phyloP scores from a whole-genome alignment of 2,797 vertebrate species.

The Botia kubotai region DNA sequence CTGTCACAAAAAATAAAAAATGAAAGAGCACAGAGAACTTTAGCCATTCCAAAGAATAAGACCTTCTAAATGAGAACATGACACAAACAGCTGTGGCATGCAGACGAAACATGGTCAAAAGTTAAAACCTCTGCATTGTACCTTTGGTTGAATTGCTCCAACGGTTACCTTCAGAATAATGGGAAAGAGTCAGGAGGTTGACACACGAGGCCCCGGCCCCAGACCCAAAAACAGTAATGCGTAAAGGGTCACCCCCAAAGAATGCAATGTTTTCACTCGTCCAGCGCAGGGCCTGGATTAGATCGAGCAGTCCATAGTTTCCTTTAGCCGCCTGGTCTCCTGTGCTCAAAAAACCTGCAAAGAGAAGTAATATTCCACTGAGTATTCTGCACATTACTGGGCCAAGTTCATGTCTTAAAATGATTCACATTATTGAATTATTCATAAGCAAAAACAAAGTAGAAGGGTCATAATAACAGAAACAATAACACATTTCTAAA shows the following conservation, averaged over 20 bases:
- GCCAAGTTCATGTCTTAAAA: conserved; percentile 8
- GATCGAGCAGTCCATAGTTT: conserved; percentile 96
- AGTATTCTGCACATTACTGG: not conserved
- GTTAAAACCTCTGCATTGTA: conserved; percentile 90
- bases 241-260: conserved; percentile 96
- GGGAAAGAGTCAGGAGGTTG: conserved; percentile 98
- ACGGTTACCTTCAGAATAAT: conserved; percentile 99
- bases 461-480: not conserved
- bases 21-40: not conserved
- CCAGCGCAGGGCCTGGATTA: conserved; percentile 97
- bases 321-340: conserved; percentile 99
- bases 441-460: not conserved
- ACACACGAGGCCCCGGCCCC: conserved; percentile 97
- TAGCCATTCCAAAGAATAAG: not conserved
- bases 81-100: conserved; percentile 81
- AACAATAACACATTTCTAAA: conserved; percentile 3
- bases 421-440: not conserved
- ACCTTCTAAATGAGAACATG: conserved; percentile 58
- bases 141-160: conserved; percentile 99
- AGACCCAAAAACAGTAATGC: conserved; percentile 99
- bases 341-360: conserved; percentile 94
- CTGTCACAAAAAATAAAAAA: not conserved
- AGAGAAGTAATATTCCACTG: conserved; percentile 40
- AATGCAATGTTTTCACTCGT: conserved; percentile 98
- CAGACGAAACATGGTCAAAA: conserved; percentile 88